Evolutionary conservation across 2,888 invertebrate genomes (phyloP), one percentile per base, ranked within the genome.

Genomic region (Hypercompe scribonia): DNA sequence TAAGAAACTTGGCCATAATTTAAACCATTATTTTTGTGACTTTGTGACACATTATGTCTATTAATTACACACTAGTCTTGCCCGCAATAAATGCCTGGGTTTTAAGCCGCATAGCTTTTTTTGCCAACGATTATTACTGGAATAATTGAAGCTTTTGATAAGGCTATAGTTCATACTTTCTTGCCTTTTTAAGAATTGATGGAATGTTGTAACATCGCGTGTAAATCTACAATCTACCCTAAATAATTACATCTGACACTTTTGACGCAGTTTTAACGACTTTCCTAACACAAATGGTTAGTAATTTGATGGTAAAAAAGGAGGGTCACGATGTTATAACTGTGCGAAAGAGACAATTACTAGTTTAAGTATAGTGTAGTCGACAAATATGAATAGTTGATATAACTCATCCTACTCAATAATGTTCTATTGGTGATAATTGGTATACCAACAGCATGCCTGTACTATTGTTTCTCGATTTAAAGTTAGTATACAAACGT

Each of bases 341-440:
- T 61, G 28, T 28, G 28, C 28, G 15, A 61, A 61, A 61, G 58
- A 61, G 31, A 28, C 31, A 4, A 28, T 31, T 31, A 31, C 5
- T 13, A 61, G 10, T 54, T 2, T n/a, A 54, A 10, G n/a, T 15
- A 39, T 39, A 54, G 28, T 31, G 24, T 3, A 31, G 24, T 39
- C 36, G 34, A 71, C 66, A 67, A 71, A 71, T 58, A 66, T 65
- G 58, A 28, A 15, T 28, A 36, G 63, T 73, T 70, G 63, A 58
- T 63, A 28, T 31, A 63, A 66, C 63, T 70, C 61, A 73, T 73
- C 66, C 24, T 34, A 63, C 24, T 67, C 63, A 73, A 70, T 73
- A 67, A 67, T 63, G n/a, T 46, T 31, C 65, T 42, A 65, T 66
- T 70, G 34, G 34, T 46, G 70, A 70, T 66, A 63, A 70, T 61